Evolutionary conservation across 2,888 invertebrate species (phyloP).

Genomic region (Tetramorium bicarinatum): DNA sequence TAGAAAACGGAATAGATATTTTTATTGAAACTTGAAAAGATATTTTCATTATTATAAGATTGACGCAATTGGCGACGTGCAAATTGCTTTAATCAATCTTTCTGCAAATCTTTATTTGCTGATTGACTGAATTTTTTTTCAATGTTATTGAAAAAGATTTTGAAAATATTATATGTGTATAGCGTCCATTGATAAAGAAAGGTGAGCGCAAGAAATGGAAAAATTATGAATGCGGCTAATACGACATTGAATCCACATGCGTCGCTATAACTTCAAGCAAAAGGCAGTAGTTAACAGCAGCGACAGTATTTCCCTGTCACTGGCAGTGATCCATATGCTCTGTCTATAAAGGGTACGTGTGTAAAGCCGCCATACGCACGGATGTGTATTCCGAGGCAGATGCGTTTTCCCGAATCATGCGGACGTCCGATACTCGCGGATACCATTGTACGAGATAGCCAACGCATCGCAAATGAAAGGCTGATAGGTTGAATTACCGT

Average conservation of each 20-base stretch:
- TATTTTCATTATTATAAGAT: background rate
- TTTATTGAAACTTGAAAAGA: background rate
- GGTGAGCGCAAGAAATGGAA: background rate
- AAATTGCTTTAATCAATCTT: too few relatives aligned
- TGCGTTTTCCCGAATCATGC: conserved; percentile 39
- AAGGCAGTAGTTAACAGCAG: conserved; percentile 76
- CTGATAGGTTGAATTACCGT: conserved; percentile 9
- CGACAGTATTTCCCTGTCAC: conserved; percentile 77
- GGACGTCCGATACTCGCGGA: conserved; percentile 29
- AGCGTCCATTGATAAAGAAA: background rate
- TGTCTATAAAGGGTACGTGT: conserved; percentile 46
- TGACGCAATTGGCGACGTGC: background rate
- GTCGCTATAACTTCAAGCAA: conserved; percentile 74
- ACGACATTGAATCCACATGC: conserved; percentile 61
- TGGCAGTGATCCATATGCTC: conserved; percentile 72
- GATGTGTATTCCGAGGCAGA: conserved; percentile 54
- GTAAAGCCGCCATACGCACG: conserved; percentile 59
- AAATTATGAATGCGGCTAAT: conserved; percentile 41
- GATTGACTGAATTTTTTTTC: background rate
- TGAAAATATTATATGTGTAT: background rate
- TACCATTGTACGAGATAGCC: conserved; percentile 21
- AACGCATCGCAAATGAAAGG: conserved; percentile 44
- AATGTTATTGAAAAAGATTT: background rate
- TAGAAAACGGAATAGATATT: background rate
- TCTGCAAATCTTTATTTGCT: background rate